Evolutionary conservation across 2,888 invertebrate species (phyloP).

Genomic region (Merodon equestris): DNA sequence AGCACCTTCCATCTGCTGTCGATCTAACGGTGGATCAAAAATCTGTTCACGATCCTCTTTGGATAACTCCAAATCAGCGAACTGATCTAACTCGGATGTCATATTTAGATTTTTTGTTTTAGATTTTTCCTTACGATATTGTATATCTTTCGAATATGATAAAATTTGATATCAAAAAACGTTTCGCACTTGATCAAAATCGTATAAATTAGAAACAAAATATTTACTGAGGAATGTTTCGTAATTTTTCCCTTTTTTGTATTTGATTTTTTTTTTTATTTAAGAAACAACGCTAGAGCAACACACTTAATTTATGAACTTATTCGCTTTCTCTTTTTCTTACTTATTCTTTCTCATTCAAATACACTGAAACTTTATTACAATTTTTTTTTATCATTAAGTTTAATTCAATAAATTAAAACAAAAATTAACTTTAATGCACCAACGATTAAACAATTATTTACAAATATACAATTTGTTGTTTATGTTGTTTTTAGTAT

Average conservation of each 20-base stretch:
- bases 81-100: constrained; percentile 81
- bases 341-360: background rate
- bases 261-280: constrained; percentile 17
- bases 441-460: constrained; percentile 51
- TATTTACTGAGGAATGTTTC: constrained; percentile 9
- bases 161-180: constrained; percentile 36
- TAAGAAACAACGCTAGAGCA: constrained; percentile 47
- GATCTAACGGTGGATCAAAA: constrained; percentile 82
- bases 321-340: constrained; percentile 23
- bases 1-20: constrained; percentile 79
- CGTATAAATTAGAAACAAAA: constrained; percentile 25
- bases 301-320: constrained; percentile 31
- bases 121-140: constrained; percentile 10
- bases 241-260: background rate
- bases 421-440: constrained; percentile 42
- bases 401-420: constrained; percentile 53
- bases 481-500: constrained; percentile 36
- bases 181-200: constrained; percentile 47
- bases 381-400: constrained; percentile 24
- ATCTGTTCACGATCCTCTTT: constrained; percentile 88
- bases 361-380: constrained; percentile 27
- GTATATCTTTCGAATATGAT: constrained; percentile 15
- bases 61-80: constrained; percentile 84
- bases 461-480: constrained; percentile 56
- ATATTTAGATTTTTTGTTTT: constrained; percentile 69